Conservation (phyloP, 2,113 vertebrate genomes). For the Coptodon bakossiorum region DNA sequence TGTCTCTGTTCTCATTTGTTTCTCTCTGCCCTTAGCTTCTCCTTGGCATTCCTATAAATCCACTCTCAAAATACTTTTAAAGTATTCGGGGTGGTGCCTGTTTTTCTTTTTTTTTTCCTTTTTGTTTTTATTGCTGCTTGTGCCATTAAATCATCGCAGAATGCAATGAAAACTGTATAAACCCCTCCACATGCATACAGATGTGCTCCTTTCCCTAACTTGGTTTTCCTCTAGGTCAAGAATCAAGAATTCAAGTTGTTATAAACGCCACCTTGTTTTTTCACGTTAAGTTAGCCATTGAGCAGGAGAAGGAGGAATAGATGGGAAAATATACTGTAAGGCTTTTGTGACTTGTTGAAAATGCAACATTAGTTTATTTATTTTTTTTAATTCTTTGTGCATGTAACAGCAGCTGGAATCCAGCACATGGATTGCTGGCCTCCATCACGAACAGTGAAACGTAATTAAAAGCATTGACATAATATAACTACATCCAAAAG, state of each 20-base stretch:
- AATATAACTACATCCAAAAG: neutral
- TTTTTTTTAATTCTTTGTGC: neutral
- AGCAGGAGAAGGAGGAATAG: neutral
- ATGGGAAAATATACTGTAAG: neutral
- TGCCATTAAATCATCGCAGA: slow-evolving; percentile 15
- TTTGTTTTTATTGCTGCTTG: neutral
- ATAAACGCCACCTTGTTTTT: neutral
- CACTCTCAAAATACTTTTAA: neutral
- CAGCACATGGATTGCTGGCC: neutral
- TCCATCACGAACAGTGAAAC: neutral
- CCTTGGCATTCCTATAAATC: neutral
- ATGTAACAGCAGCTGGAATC: neutral
- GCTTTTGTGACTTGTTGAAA: neutral
- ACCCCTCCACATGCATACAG: neutral
- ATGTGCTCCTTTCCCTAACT: slow-evolving; percentile 7
- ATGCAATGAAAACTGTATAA: neutral
- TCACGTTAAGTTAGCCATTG: neutral
- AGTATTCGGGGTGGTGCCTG: neutral
- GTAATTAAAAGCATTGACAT: neutral
- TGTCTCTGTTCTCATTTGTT: neutral
- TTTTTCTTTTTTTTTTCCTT: neutral
- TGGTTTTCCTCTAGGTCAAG: neutral
- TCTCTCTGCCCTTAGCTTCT: neutral
- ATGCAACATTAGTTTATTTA: neutral
- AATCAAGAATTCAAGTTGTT: neutral